Evolutionary conservation across 2,113 vertebrate genomes (phyloP).

Genomic region (Chloroceryle aenea): DNA sequence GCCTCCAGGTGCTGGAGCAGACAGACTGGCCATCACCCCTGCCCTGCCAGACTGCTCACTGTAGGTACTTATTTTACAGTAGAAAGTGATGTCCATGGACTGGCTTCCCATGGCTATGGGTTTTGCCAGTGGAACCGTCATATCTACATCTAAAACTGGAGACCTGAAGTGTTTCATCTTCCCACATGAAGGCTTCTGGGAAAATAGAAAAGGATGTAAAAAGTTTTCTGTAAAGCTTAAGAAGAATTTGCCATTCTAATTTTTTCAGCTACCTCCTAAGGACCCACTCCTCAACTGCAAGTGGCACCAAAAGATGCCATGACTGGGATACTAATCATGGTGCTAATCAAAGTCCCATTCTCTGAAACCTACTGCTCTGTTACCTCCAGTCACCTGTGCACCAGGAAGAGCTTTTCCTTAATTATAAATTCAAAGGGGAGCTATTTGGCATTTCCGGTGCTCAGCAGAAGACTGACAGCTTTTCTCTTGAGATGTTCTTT

Average conservation of each 20-base stretch:
- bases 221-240: not conserved
- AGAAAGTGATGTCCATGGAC: not conserved
- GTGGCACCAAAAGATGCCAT: not conserved
- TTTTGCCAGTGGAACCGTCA: not conserved
- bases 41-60: not conserved
- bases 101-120: not conserved
- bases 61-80: not conserved
- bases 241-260: not conserved
- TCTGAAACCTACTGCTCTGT: not conserved
- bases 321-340: not conserved
- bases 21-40: not conserved
- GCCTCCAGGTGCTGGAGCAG: not conserved
- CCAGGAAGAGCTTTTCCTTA: not conserved
- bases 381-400: not conserved
- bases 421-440: not conserved
- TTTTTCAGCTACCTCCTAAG: not conserved
- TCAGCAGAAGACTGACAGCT: not conserved
- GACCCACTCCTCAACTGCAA: not conserved
- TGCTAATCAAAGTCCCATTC: not conserved
- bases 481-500: not conserved
- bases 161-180: not conserved
- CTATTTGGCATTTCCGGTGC: not conserved
- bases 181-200: not conserved
- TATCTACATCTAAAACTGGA: not conserved
- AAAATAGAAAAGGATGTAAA: not conserved